A percentile compares a stretch with the other conserved stretches of the same genome.
Conservation (phyloP, 1,140 invertebrate species). For the Platyscapa corneri region DNA sequence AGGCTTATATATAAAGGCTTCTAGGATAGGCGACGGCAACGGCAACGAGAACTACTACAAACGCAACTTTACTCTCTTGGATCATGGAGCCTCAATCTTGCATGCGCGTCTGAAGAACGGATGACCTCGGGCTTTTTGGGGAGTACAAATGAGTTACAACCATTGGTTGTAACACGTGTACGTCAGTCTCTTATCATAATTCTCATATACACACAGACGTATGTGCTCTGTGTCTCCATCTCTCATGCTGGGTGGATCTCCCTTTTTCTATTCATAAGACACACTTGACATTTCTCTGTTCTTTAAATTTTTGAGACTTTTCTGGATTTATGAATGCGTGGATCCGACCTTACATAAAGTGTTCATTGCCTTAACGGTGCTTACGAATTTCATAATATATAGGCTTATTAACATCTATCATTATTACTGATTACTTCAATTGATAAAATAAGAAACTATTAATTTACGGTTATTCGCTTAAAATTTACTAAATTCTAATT, state of each 20-base stretch:
- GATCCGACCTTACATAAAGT: not conserved
- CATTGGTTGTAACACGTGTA: not conserved
- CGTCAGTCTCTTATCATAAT: not conserved
- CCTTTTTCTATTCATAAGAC: slow-evolving; percentile 33
- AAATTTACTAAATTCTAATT: too few species aligned
- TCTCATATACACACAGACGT: not conserved
- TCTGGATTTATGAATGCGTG: slow-evolving; percentile 11
- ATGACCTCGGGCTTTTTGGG: slow-evolving; percentile 38
- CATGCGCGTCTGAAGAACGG: slow-evolving; percentile 17
- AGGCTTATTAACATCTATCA: not conserved
- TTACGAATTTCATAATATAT: not conserved
- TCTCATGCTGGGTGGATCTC: not conserved
- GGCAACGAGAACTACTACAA: not conserved
- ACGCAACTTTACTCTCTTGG: slow-evolving; percentile 50
- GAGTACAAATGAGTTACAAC: not conserved
- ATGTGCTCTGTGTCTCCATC: not conserved
- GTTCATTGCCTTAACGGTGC: not conserved
- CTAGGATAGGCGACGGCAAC: not conserved
- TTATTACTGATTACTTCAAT: too few species aligned
- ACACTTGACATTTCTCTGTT: slow-evolving; percentile 45
- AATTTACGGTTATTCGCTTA: too few species aligned
- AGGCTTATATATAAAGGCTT: slow-evolving; percentile 52
- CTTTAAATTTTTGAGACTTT: slow-evolving; percentile 33
- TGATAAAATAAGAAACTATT: too few species aligned
- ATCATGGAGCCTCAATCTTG: not conserved